Conservation (phyloP, 2,113 vertebrate genomes). For the Notechis scutatus region DNA sequence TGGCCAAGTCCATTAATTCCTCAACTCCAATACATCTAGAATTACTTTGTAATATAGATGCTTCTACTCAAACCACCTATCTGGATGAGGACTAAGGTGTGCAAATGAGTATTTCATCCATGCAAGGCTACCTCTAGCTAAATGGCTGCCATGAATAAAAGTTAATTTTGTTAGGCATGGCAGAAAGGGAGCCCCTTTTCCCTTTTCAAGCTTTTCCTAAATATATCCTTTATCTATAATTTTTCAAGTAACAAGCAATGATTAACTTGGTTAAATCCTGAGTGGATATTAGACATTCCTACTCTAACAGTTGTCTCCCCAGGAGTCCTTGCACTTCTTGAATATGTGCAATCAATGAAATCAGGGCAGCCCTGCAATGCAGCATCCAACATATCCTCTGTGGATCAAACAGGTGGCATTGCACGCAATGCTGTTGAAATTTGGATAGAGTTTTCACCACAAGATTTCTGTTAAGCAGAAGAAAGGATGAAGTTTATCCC, state of each 20-base stretch:
- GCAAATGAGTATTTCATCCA: not conserved
- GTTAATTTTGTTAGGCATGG: not conserved
- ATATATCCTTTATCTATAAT: not conserved
- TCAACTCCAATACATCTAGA: not conserved
- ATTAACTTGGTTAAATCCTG: not conserved
- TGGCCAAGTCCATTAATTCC: slow-evolving; percentile 30
- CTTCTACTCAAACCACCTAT: not conserved
- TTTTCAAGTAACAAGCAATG: not conserved
- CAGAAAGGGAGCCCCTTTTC: not conserved
- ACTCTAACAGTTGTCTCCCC: not conserved
- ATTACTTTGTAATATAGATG: not conserved
- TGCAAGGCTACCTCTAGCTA: not conserved
- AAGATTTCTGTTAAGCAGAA: not conserved
- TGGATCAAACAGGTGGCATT: not conserved
- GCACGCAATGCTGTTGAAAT: not conserved
- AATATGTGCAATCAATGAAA: not conserved
- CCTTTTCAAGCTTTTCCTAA: not conserved
- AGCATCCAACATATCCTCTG: not conserved
- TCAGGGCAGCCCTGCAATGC: not conserved
- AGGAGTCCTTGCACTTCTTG: not conserved
- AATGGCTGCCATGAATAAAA: not conserved
- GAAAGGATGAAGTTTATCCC: not conserved
- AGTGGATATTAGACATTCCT: not conserved
- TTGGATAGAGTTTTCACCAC: not conserved
- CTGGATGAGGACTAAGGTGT: not conserved